Base-by-base conservation (phyloP, 2,797 vertebrate genomes). In the Mycteria americana region DNA sequence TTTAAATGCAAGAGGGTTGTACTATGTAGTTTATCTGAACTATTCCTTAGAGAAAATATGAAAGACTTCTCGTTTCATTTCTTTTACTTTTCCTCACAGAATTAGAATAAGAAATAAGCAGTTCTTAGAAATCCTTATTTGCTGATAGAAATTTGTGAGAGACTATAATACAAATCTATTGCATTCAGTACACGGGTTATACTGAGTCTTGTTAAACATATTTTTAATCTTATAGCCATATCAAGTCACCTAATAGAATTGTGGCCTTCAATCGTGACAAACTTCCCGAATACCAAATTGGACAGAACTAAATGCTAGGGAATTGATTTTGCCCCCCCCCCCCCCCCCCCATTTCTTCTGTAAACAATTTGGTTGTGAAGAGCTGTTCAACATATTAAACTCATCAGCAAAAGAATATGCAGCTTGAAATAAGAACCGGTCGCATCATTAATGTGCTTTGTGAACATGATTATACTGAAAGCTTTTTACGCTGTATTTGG, bases 361-460 rank as follows among this genome's bases (percentile, higher is more conserved):
- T 79, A 35, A 35, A 59, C 15, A 56, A 11, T 65, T 70, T 67
- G 10, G 1, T 54, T 59, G 5, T 60, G 57, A 53, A 85, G 28
- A 10, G 54, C 41, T 76, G 16, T 78, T 89, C 67, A 48, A 30
- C 14, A 4, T 35, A 10, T 31, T 39, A 35, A 73, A 48, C 6
- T 68, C 23, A 2, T 0, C 9, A 53, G 15, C 11, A 37, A 67
- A 63, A 75, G 41, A 59, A 13, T 7, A 7, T 0, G 0, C 39
- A 18, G 25, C 13, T 56, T 73, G 46, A 56, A 43, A 10, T 24
- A 45, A 41, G 35, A 51, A n/a, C 33, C 10, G 59, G 1, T 13
- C 28, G 3, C 30, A 2, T 31, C 24, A 28, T 56, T 62, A 14
- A 22, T 17, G n/a, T 67, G 43, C 57, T 82, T 68, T 41, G 35